A percentile compares a stretch with the other conserved stretches of the same genome.
Evolutionary conservation across 2,113 vertebrate species (phyloP).

Genomic region (Plecturocebus donacophilus): DNA sequence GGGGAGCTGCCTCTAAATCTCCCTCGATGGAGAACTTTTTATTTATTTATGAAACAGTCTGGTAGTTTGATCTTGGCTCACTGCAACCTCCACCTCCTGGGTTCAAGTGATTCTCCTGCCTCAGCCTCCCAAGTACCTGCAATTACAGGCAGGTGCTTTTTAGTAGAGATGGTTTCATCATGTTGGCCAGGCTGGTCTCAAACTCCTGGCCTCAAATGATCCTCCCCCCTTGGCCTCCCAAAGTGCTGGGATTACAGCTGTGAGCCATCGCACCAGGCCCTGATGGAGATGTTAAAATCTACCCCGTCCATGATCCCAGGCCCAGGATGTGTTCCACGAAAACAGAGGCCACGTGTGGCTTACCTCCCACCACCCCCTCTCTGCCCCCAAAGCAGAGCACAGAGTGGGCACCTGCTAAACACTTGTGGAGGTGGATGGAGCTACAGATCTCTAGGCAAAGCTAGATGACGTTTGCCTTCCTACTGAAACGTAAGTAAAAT

Average conservation of each 20-base stretch:
- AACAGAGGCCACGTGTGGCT: accelerated
- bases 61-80: too few species aligned
- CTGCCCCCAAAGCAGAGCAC: accelerated
- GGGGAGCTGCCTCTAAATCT: background rate
- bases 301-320: accelerated
- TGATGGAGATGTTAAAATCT: accelerated
- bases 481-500: accelerated
- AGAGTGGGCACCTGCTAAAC: accelerated
- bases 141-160: too few species aligned
- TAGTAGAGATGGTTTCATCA: too few species aligned
- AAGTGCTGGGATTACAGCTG: too few species aligned
- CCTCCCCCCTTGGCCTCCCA: too few species aligned
- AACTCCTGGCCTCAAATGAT: too few species aligned
- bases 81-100: too few species aligned
- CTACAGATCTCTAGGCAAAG: accelerated
- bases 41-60: too few species aligned
- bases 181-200: too few species aligned
- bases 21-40: background rate
- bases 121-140: too few species aligned
- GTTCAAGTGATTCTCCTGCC: too few species aligned
- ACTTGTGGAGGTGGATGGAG: background rate
- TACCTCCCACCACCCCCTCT: accelerated
- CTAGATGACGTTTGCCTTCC: background rate
- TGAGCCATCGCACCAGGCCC: too few species aligned
- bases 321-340: accelerated